These are phyloP conservation scores for Petrocephalus schoutedeni DNA, from an alignment of 2,797 vertebrate genomes.

Conservation along the genomic window DNA sequence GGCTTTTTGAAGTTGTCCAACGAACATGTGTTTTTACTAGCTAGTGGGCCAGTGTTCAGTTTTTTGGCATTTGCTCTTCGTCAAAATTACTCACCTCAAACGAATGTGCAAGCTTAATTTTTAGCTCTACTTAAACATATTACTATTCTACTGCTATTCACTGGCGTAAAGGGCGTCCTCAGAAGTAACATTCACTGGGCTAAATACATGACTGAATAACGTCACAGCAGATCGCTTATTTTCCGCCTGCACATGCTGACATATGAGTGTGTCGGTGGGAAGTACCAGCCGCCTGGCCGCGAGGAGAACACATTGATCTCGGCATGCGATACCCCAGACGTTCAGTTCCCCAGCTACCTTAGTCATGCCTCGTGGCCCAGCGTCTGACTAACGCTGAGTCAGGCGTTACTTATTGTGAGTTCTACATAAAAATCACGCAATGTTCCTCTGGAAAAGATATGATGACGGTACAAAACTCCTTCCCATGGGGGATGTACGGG, in stretches of 20 bases:
- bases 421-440: neutral
- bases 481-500: neutral
- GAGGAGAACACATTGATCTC: conserved; percentile 29
- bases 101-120: neutral
- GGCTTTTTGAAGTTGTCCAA: neutral
- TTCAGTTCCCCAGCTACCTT: conserved; percentile 17
- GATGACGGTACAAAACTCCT: neutral
- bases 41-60: neutral
- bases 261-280: conserved; percentile 33
- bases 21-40: neutral
- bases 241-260: neutral
- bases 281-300: conserved; percentile 24
- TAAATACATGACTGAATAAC: neutral
- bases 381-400: conserved; percentile 16
- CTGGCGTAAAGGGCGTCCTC: neutral
- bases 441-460: conserved; percentile 11
- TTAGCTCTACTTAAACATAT: neutral
- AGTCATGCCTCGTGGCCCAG: conserved; percentile 24
- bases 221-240: neutral
- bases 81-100: neutral
- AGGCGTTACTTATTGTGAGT: neutral
- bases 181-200: neutral
- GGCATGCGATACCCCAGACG: neutral
- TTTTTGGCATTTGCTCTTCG: neutral
- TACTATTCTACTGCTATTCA: neutral